Base-by-base conservation (phyloP, 2,888 invertebrate genomes). In the Drosophila monieri region DNA sequence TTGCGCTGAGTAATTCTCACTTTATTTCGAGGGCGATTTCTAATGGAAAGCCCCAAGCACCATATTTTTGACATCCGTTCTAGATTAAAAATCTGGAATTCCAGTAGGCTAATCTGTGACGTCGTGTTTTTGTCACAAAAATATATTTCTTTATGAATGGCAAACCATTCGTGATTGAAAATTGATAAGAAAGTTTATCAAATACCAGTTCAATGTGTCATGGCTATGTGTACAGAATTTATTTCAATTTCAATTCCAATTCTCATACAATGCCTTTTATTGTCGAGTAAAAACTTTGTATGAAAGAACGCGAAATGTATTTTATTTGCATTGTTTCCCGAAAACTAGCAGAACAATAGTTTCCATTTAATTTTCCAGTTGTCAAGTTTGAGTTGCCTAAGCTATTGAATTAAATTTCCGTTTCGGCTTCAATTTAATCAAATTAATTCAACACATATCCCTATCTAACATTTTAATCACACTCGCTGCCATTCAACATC, bases 1-100 rank as follows among this genome's bases (percentile, higher is more conserved):
- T 84, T 86, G 79, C 77, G 84, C 84, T 84, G 86, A 84, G 86
- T 86, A 84, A 86, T 84, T 86, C 80, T 84, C 84, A 86, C 78
- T 84, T 78, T 74, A 80, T 70, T 73, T 73, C 68, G 59, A 47
- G 51, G 66, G 62, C 65, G 52, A 62, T 76, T 74, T 66, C 79
- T 55, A 74, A 73, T 78, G 80, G 67, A 75, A 77, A 73, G 32
- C 32, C 32, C 32, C 32, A 12, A 74, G 53, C 27, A 23, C 54
- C 65, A 48, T 46, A 21, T 46, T 54, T 39, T 46, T 30, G 37
- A 41, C 65, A 65, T 64, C 65, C 65, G 65, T 55, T 47, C 46
- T 54, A 65, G 65, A 65, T 64, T 64, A 64, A 52, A 46, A 37
- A 21, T 35, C n/a, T n/a, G n/a, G n/a, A n/a, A n/a, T n/a, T n/a